A percentile compares a stretch with the other conserved stretches of the same genome.
phyloP scores from a whole-genome alignment of 2,888 invertebrate genomes.

The Eurytoma californica region DNA sequence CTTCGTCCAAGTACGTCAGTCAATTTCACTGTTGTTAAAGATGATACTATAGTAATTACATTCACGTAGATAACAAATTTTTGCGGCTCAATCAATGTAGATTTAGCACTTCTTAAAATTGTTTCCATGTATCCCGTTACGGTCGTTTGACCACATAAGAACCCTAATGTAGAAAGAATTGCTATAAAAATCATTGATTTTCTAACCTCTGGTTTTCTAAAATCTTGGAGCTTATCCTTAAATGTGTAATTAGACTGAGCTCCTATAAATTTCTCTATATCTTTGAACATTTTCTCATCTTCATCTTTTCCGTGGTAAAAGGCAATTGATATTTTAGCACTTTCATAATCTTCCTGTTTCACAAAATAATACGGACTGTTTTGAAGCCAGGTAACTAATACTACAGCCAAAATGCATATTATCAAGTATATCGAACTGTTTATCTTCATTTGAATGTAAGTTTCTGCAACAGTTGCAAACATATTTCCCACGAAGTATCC shows the following conservation, averaged over 20 bases:
- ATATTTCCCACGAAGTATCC: constrained; percentile 65
- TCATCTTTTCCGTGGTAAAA: constrained; percentile 1
- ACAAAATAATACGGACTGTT: constrained; percentile 49
- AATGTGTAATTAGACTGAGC: constrained; percentile 22
- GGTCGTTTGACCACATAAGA: constrained; percentile 63
- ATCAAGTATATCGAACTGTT: constrained; percentile 57
- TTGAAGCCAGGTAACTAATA: constrained; percentile 60
- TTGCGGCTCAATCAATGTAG: constrained; percentile 60
- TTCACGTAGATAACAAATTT: constrained; percentile 60
- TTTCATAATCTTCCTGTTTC: not conserved
- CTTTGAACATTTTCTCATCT: constrained; percentile 59
- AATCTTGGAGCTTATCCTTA: constrained; percentile 15
- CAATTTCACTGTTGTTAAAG: constrained; percentile 32
- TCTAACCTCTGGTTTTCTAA: constrained; percentile 34
- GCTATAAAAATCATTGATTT: constrained; percentile 59
- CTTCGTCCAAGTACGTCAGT: constrained; percentile 59
- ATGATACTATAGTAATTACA: constrained; percentile 49
- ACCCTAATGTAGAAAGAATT: constrained; percentile 61
- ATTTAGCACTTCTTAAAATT: constrained; percentile 60
- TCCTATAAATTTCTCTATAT: constrained; percentile 39
- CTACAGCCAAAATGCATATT: constrained; percentile 60
- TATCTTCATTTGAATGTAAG: constrained; percentile 61
- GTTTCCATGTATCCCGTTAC: constrained; percentile 63
- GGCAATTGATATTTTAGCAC: constrained; percentile 22
- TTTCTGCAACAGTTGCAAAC: constrained; percentile 64